These are phyloP conservation scores for Ectropis crepuscularia DNA, from an alignment of 2,888 invertebrate genomes.

Conservation along the genomic window DNA sequence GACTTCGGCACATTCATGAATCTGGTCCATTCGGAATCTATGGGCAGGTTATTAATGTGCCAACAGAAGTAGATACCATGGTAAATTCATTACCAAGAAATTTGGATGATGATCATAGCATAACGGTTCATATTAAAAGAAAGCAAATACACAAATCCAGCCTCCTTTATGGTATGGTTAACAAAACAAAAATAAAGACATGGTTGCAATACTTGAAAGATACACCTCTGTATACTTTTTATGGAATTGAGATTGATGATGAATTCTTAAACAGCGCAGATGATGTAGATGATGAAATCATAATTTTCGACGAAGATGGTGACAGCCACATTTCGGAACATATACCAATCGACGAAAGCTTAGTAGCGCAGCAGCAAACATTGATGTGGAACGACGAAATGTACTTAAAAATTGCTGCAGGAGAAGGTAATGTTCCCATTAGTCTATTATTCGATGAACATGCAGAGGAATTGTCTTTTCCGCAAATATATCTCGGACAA, in stretches of 20 bases:
- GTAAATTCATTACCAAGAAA: constrained; percentile 46
- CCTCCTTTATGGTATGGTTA: constrained; percentile 42
- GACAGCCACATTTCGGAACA: too few species aligned
- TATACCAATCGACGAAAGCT: too few species aligned
- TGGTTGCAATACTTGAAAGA: constrained; percentile 44
- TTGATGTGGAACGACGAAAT: too few species aligned
- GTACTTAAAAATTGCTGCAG: too few species aligned
- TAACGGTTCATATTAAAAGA: constrained; percentile 43
- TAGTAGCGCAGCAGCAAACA: too few species aligned
- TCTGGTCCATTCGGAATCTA: constrained; percentile 44
- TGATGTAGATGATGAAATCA: neutral
- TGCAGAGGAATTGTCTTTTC: constrained; percentile 62
- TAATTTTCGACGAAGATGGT: too few species aligned
- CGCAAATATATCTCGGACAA: constrained; percentile 52
- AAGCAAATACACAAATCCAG: constrained; percentile 42
- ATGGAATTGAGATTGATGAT: too few species aligned
- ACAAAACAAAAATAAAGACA: constrained; percentile 40
- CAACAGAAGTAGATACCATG: constrained; percentile 48
- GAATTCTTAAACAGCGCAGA: constrained; percentile 36
- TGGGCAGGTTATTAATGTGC: constrained; percentile 54
- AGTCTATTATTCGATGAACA: constrained; percentile 54
- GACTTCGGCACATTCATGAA: constrained; percentile 44
- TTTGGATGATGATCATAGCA: constrained; percentile 43
- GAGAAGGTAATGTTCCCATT: neutral
- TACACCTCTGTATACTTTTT: constrained; percentile 42